Evolutionary conservation across 1,140 invertebrate species (phyloP), one percentile per base, ranked within the genome.

Genomic region (Heliconius hewitsoni): DNA sequence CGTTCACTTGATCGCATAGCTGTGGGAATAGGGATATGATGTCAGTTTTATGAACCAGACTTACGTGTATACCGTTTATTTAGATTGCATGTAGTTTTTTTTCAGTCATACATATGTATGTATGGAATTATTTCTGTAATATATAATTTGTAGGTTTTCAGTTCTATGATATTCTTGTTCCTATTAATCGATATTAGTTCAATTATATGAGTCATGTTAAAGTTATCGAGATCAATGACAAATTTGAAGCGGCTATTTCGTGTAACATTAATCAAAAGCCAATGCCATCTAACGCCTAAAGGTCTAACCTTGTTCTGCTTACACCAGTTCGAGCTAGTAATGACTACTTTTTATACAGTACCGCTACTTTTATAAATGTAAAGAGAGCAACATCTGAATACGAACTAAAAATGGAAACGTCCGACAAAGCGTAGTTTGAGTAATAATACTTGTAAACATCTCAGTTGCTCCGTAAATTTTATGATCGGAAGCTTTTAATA

Each of bases 1-100:
- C 91, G 89, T 91, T 93, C 88, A 90, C 88, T 90, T 86, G 82
- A 84, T 83, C 79, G 84, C 78, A 81, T 86, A 82, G 82, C 83
- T 90, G 85, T 90, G 89, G 85, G 87, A 89, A 92, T 89, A 91
- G 86, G 89, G 87, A 89, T 92, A 87, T 91, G 87, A 90, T 92
- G 88, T 92, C 90, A 92, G 87, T 86, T 82, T 88, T 86, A 84
- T 76, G 81, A 82, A 86, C 82, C 84, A 73, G 82, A 85, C 83
- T 83, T 81, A 79, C 81, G 79, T 84, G 82, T 84, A 81, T 86
- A 81, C 83, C 81, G 84, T 87, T 87, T 84, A 84, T 86, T 87
- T 85, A 82, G 83, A 89, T 85, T 85, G 82, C 76, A 85, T 82
- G 79, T 85, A 80, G 80, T 81, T 81, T 79, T 82, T 78, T 74